A percentile compares a stretch with the other conserved stretches of the same genome.
Evolutionary conservation across 2,888 invertebrate species (phyloP).

Genomic region (Piscicola geometra): DNA sequence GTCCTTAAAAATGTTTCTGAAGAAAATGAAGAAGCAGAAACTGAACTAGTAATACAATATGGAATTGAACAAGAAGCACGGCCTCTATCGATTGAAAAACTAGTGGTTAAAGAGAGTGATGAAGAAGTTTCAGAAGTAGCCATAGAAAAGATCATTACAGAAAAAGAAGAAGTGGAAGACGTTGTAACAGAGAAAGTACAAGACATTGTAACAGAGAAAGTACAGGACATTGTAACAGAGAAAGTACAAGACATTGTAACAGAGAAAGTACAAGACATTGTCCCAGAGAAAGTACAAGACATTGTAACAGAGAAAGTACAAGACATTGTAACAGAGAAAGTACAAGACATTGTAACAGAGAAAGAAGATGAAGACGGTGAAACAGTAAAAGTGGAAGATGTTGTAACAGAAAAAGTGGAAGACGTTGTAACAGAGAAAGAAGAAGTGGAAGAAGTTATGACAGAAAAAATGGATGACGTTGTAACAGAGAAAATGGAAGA

Average conservation of each 20-base stretch:
- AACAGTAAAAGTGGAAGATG: conserved; percentile 39
- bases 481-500: not conserved
- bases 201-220: no score
- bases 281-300: no score
- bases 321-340: not conserved
- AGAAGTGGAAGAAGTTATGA: not conserved
- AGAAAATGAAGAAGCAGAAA: no score
- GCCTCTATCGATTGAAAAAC: no score
- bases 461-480: not conserved
- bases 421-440: not conserved
- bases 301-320: not conserved
- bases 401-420: not conserved
- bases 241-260: conserved; percentile 8
- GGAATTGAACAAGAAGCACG: not conserved
- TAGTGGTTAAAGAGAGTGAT: no score
- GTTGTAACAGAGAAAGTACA: no score
- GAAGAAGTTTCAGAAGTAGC: no score
- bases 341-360: conserved; percentile 39
- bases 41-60: not conserved
- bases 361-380: conserved; percentile 25
- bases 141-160: no score
- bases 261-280: no score
- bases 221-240: not conserved
- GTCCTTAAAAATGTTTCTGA: no score
- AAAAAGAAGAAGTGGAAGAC: no score